Conservation (phyloP, 2,797 vertebrate genomes). For the Synaphobranchus kaupii region DNA sequence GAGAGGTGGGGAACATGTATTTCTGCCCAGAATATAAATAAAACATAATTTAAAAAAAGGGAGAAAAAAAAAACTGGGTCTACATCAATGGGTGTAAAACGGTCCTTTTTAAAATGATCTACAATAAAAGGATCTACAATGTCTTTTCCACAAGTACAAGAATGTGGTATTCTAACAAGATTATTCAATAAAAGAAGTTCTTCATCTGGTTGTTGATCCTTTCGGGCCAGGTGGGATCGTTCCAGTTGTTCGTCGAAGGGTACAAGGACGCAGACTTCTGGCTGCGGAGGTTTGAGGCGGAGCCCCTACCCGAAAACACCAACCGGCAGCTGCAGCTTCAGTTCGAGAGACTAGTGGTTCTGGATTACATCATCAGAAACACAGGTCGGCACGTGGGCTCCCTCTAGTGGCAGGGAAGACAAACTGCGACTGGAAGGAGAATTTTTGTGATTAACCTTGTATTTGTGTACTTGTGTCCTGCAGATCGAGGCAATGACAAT, state of each 20-base stretch:
- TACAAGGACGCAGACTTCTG: conserved; percentile 98
- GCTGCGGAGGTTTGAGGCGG: conserved; percentile 92
- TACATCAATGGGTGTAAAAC: background rate
- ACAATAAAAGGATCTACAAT: background rate
- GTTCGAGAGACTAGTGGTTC: conserved; percentile 93
- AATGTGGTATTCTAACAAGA: background rate
- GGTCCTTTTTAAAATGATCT: background rate
- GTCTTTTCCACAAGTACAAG: background rate
- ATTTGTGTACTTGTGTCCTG: background rate
- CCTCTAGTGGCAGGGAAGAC: background rate
- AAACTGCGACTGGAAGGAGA: background rate
- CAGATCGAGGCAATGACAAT: conserved; percentile 89
- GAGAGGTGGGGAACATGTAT: too few relatives aligned
- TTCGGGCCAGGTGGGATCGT: conserved; percentile 86
- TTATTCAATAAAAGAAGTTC: background rate
- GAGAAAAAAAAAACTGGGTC: too few relatives aligned
- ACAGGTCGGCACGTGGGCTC: conserved; percentile 74
- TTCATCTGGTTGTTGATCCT: background rate
- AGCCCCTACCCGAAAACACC: conserved; percentile 93
- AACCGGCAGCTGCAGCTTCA: conserved; percentile 92
- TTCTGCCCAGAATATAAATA: too few relatives aligned
- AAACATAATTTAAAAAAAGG: too few relatives aligned
- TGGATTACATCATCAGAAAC: conserved; percentile 99
- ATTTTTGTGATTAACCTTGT: background rate
- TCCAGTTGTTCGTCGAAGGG: conserved; percentile 96